Conservation (phyloP, 2,797 vertebrate species). For the Toxotes lorentzi region DNA sequence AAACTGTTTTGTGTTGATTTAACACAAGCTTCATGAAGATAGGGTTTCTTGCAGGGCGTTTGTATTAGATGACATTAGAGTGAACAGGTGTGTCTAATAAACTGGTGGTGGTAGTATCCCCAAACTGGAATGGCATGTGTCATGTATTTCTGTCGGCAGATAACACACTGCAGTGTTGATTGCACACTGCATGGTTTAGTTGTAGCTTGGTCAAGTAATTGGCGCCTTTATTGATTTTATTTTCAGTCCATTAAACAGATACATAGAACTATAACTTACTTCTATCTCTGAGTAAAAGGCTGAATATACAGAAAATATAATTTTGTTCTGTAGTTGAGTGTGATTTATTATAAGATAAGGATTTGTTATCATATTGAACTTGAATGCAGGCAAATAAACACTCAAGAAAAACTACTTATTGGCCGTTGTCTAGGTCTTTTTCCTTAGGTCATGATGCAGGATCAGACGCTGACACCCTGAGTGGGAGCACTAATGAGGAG, state of each 20-base stretch:
- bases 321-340: not conserved
- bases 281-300: not conserved
- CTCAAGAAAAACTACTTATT: not conserved
- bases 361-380: conserved; percentile 6
- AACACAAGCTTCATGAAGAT: not conserved
- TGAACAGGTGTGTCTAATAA: not conserved
- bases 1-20: not conserved
- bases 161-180: not conserved
- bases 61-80: not conserved
- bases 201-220: not conserved
- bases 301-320: not conserved
- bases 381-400: not conserved
- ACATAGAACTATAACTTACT: not conserved
- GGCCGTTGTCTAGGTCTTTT: not conserved
- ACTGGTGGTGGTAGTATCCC: not conserved
- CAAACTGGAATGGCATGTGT: not conserved
- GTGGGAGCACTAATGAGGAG: conserved; percentile 40
- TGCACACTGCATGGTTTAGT: not conserved
- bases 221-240: not conserved
- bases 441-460: conserved; percentile 36
- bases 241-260: not conserved
- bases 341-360: not conserved
- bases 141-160: not conserved
- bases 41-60: not conserved
- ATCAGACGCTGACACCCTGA: conserved; percentile 35